Evolutionary conservation across 1,140 invertebrate species (phyloP).

Genomic region (Plodia interpunctella): DNA sequence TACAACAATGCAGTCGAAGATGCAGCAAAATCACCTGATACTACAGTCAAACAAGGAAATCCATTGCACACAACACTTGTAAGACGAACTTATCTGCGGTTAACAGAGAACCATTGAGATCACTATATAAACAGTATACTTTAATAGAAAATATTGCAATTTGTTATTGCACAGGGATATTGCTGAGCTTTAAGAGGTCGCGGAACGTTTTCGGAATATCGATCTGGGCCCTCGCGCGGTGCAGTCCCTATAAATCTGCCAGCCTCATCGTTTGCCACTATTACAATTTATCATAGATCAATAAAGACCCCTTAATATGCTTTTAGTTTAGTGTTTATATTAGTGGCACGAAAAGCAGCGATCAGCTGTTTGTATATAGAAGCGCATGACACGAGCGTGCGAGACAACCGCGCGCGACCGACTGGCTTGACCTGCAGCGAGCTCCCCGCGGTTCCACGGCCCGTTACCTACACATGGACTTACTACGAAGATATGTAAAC

Average conservation of each 20-base stretch:
- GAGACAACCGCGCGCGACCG: conserved; percentile 61
- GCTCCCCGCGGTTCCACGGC: conserved; percentile 46
- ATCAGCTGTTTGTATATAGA: conserved; percentile 50
- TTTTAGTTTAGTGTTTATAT: conserved; percentile 35
- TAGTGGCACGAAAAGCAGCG: conserved; percentile 27
- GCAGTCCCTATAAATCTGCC: conserved; percentile 17
- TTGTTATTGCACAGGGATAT: conserved; percentile 37
- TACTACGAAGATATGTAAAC: conserved; percentile 67
- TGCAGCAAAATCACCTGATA: conserved; percentile 33
- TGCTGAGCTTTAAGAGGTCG: conserved; percentile 26
- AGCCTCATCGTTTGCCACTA: neutral
- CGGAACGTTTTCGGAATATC: conserved; percentile 41
- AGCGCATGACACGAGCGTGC: conserved; percentile 36
- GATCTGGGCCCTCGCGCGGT: conserved; percentile 30
- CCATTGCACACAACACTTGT: conserved; percentile 54
- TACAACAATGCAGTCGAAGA: conserved; percentile 31
- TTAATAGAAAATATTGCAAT: conserved; percentile 31
- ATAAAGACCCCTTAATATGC: neutral
- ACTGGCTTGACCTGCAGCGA: conserved; percentile 25
- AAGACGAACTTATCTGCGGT: conserved; percentile 33
- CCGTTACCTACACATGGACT: conserved; percentile 59
- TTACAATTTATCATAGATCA: neutral
- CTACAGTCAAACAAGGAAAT: conserved; percentile 51
- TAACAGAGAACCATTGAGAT: conserved; percentile 30
- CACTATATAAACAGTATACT: conserved; percentile 31